Percentiles rank a stretch among this genome's conserved stretches.
Evolutionary conservation across 37 sponge, comb jelly and placozoan species (phyloP).

Genomic region (Petrosia ficiformis): DNA sequence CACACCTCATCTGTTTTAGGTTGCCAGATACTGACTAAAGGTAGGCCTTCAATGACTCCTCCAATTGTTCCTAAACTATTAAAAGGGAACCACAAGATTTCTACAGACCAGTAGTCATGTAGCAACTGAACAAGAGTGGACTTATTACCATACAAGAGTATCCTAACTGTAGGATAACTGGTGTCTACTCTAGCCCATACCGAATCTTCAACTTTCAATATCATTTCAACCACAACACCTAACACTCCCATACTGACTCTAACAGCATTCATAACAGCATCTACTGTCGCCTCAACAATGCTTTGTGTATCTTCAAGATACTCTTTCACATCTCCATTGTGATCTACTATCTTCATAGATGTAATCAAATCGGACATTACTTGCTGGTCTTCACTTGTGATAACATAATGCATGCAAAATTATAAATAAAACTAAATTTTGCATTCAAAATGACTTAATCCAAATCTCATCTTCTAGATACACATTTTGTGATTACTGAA

Average conservation of each 20-base stretch:
- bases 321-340: neutral
- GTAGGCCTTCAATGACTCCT: neutral
- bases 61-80: neutral
- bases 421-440: neutral
- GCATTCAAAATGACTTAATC: neutral
- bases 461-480: no score
- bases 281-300: neutral
- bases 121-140: neutral
- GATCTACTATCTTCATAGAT: slow-evolving; percentile 4
- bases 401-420: neutral
- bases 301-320: slow-evolving; percentile 5
- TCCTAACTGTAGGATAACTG: slow-evolving; percentile 2
- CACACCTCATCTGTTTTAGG: slow-evolving; percentile 15
- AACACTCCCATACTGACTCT: slow-evolving; percentile 19
- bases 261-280: slow-evolving; percentile 7
- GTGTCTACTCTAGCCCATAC: neutral
- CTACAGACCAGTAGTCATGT: neutral
- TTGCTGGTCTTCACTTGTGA: slow-evolving; percentile 11
- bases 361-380: slow-evolving; percentile 16
- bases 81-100: slow-evolving; percentile 10
- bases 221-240: slow-evolving; percentile 24
- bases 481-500: neutral
- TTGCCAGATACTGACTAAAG: slow-evolving; percentile 3
- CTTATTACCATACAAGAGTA: neutral
- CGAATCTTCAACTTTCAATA: slow-evolving; percentile 8